Evolutionary conservation across 1,140 invertebrate genomes (phyloP).

Genomic region (Dendrolimus punctatus): DNA sequence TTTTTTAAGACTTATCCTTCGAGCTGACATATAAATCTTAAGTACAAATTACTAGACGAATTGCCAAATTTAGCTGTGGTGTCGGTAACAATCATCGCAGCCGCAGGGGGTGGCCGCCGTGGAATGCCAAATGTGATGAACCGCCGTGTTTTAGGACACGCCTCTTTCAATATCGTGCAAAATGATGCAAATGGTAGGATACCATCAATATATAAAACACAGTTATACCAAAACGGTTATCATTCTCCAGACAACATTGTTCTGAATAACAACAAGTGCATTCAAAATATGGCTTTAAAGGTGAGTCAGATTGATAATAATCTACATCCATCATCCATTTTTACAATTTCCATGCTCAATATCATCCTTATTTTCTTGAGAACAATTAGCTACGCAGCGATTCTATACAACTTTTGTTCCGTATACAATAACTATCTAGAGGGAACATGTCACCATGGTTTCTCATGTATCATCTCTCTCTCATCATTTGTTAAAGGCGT

Average conservation of each 20-base stretch:
- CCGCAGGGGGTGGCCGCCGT: conserved; percentile 20
- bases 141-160: conserved; percentile 12
- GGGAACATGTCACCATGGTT: too few species aligned
- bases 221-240: conserved; percentile 13
- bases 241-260: conserved; percentile 17
- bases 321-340: background rate
- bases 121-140: conserved; percentile 17
- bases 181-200: conserved; percentile 17
- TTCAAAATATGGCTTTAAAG: conserved; percentile 16
- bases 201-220: conserved; percentile 23
- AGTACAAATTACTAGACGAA: too few species aligned
- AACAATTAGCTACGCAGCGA: too few species aligned
- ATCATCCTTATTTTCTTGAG: background rate
- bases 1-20: too few species aligned
- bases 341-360: background rate
- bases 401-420: too few species aligned
- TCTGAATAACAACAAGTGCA: conserved; percentile 4
- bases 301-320: conserved; percentile 6
- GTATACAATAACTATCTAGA: too few species aligned
- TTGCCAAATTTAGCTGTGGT: conserved; percentile 9
- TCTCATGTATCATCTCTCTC: too few species aligned
- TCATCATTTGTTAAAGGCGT: too few species aligned
- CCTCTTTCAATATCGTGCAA: conserved; percentile 19
- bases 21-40: too few species aligned
- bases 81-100: conserved; percentile 14